phyloP scores from a whole-genome alignment of 2,113 vertebrate genomes.

The Callopanchax toddi region DNA sequence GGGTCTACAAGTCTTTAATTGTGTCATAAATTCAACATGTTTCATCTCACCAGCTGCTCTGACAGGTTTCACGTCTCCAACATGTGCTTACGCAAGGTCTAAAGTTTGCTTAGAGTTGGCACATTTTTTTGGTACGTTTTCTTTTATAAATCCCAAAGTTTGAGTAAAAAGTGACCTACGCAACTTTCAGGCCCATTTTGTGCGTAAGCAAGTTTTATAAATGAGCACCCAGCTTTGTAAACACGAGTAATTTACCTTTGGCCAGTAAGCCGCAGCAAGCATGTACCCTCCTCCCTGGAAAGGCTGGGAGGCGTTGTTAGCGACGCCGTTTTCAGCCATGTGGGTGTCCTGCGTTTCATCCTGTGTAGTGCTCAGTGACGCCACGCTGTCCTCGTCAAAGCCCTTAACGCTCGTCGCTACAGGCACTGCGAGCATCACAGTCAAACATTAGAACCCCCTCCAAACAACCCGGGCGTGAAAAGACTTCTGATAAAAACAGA shows the following conservation, averaged over 20 bases:
- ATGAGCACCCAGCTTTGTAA: no score
- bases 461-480: background rate
- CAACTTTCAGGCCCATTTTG: no score
- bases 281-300: slow-evolving; percentile 93
- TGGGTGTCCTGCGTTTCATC: slow-evolving; percentile 94
- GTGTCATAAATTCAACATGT: no score
- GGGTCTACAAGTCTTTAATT: no score
- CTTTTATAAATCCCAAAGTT: no score
- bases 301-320: slow-evolving; percentile 83
- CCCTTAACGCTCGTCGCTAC: slow-evolving; percentile 87
- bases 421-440: slow-evolving; percentile 67
- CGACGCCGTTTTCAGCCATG: slow-evolving; percentile 87
- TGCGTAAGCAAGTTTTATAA: no score
- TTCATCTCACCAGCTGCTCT: no score
- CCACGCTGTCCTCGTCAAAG: slow-evolving; percentile 95
- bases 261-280: slow-evolving; percentile 96
- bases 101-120: no score
- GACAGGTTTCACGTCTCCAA: no score
- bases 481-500: background rate
- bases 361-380: slow-evolving; percentile 90
- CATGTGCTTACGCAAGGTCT: no score
- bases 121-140: no score
- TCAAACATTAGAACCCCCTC: slow-evolving; percentile 4
- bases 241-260: slow-evolving; percentile 87
- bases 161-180: no score